Conservation (phyloP, 2,888 invertebrate species). For the Drosophila kokeensis region DNA sequence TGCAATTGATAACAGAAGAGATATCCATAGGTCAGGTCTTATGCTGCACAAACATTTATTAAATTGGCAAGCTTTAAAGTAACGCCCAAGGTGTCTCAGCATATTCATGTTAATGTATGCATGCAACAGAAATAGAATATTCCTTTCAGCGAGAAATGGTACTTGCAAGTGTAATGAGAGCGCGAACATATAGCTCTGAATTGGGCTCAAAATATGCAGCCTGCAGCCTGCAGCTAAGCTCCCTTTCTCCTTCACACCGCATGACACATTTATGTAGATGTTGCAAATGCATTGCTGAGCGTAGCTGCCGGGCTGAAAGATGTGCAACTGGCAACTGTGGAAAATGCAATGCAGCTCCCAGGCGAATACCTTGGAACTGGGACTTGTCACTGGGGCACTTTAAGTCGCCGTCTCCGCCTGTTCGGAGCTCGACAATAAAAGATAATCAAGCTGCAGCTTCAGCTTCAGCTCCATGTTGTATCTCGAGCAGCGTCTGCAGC, state of each 20-base stretch:
- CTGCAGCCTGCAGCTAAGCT: neutral
- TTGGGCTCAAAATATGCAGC: conserved; percentile 37
- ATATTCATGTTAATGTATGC: conserved; percentile 35
- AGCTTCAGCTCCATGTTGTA: conserved; percentile 1
- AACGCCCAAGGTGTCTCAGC: conserved; percentile 1
- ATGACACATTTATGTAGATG: conserved; percentile 18
- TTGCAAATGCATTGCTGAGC: conserved; percentile 13
- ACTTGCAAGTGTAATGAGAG: conserved; percentile 68
- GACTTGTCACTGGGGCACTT: conserved; percentile 56
- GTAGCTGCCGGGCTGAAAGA: conserved; percentile 20
- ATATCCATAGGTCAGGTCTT: neutral
- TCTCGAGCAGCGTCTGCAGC: conserved; percentile 21
- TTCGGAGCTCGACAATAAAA: conserved; percentile 58
- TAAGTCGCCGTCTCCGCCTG: conserved; percentile 34
- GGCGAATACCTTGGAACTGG: conserved; percentile 49
- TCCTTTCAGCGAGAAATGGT: neutral
- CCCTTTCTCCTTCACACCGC: neutral
- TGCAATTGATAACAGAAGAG: neutral
- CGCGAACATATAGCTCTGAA: conserved; percentile 18
- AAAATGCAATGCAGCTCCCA: conserved; percentile 70
- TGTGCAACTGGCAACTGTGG: conserved; percentile 33
- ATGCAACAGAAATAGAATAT: conserved; percentile 9
- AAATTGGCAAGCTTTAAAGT: neutral
- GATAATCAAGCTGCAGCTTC: conserved; percentile 58
- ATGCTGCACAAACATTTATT: neutral